These are phyloP conservation scores for chimpanzee (Pan troglodytes) DNA, from an alignment of 2,113 vertebrate species.

Conservation along the genomic window DNA sequence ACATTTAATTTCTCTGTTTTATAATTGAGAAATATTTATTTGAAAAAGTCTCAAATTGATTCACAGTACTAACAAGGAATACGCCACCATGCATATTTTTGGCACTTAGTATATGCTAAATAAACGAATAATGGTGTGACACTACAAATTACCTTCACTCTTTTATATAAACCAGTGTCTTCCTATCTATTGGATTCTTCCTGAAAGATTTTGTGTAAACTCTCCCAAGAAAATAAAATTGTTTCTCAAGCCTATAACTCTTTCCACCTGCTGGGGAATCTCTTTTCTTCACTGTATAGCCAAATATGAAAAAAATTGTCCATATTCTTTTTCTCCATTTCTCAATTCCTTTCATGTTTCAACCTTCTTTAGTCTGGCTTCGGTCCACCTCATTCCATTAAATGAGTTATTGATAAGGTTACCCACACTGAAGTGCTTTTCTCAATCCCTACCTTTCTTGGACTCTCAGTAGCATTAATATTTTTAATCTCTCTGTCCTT, in stretches of 20 bases:
- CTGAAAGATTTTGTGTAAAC: background rate
- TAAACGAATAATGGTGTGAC: background rate
- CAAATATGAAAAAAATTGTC: background rate
- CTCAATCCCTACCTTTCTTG: background rate
- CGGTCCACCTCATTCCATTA: background rate
- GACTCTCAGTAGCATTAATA: background rate
- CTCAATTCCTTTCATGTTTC: background rate
- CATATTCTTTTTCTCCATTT: background rate
- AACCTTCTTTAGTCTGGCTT: background rate
- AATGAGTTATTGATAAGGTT: background rate
- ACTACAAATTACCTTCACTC: background rate
- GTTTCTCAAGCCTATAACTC: background rate
- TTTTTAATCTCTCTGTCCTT: background rate
- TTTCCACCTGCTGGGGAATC: background rate
- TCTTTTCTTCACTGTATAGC: background rate
- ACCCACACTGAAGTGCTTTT: background rate
- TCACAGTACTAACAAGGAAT: background rate
- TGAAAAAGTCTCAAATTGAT: background rate
- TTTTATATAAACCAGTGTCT: background rate
- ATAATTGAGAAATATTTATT: background rate
- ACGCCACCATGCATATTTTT: background rate
- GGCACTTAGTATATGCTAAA: background rate
- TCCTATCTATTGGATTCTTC: background rate
- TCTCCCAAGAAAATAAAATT: conserved; percentile 12
- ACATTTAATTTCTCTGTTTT: background rate